Percentiles rank a stretch among this genome's conserved stretches.
Evolutionary conservation across 2,888 invertebrate genomes (phyloP).

Genomic region (Chouioia cunea): DNA sequence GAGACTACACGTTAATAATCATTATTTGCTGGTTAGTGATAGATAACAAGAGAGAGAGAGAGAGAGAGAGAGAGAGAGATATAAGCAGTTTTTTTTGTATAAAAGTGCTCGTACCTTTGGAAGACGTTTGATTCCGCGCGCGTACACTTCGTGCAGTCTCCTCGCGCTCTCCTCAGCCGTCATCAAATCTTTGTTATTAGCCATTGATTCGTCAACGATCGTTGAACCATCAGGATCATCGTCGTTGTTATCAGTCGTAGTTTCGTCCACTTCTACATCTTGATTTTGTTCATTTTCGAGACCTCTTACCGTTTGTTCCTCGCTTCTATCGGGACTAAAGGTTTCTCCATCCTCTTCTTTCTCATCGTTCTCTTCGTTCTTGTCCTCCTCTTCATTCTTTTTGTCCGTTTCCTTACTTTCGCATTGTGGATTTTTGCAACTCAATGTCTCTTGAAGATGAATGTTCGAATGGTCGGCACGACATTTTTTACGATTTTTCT

Average conservation of each 20-base stretch:
- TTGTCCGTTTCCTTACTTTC: conserved; percentile 53
- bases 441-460: conserved; percentile 58
- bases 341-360: conserved; percentile 66
- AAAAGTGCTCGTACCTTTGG: no score
- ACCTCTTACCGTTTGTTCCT: conserved; percentile 49
- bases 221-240: conserved; percentile 35
- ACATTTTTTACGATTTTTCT: conserved; percentile 59
- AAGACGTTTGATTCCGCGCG: no score
- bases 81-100: no score
- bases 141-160: no score
- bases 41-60: background rate
- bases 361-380: conserved; percentile 54
- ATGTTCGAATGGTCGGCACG: conserved; percentile 49
- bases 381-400: conserved; percentile 69
- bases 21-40: background rate
- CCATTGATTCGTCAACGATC: conserved; percentile 28
- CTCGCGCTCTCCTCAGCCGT: conserved; percentile 22
- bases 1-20: background rate
- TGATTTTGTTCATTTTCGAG: background rate
- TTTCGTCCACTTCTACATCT: conserved; percentile 36
- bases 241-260: conserved; percentile 45
- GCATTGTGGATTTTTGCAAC: conserved; percentile 59
- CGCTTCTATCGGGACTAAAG: conserved; percentile 30
- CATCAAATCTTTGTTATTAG: conserved; percentile 43
- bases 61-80: background rate